A percentile compares a stretch with the other conserved stretches of the same genome.
These are phyloP conservation scores for Xylota sylvarum DNA, from an alignment of 2,888 invertebrate species.

Conservation along the genomic window DNA sequence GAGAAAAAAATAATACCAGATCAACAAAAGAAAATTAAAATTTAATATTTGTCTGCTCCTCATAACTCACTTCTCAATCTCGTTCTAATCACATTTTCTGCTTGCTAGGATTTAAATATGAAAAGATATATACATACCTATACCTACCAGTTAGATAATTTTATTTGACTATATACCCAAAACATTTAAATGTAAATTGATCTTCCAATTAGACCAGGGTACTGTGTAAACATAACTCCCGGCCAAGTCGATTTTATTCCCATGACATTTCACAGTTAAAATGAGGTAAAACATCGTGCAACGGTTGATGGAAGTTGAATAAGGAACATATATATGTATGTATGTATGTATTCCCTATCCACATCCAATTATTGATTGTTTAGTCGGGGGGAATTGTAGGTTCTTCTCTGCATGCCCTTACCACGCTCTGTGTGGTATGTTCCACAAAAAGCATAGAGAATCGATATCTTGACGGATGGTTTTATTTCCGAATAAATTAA, in stretches of 20 bases:
- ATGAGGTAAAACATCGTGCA: slow-evolving; percentile 2
- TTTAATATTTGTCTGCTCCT: background rate
- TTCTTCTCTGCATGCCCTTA: background rate
- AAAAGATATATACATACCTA: no score
- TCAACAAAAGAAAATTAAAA: background rate
- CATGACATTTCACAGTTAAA: slow-evolving; percentile 19
- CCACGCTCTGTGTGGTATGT: slow-evolving; percentile 26
- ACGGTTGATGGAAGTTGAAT: background rate
- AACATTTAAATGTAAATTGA: slow-evolving; percentile 17
- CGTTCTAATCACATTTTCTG: slow-evolving; percentile 9
- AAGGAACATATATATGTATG: slow-evolving; percentile 10
- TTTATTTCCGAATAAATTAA: slow-evolving; percentile 52
- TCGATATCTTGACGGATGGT: slow-evolving; percentile 43
- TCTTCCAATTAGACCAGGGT: slow-evolving; percentile 25
- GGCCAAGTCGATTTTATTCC: slow-evolving; percentile 7
- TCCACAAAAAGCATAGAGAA: slow-evolving; percentile 24
- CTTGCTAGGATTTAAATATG: slow-evolving; percentile 28
- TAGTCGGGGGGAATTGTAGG: background rate
- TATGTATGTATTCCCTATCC: slow-evolving; percentile 6
- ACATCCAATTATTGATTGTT: slow-evolving; percentile 33
- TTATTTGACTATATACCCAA: background rate
- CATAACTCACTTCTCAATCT: background rate
- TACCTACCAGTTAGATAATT: background rate
- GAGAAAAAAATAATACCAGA: background rate
- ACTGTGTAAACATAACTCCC: slow-evolving; percentile 1